phyloP scores from a whole-genome alignment of 2,888 invertebrate species.

The Platycheirus albimanus region DNA sequence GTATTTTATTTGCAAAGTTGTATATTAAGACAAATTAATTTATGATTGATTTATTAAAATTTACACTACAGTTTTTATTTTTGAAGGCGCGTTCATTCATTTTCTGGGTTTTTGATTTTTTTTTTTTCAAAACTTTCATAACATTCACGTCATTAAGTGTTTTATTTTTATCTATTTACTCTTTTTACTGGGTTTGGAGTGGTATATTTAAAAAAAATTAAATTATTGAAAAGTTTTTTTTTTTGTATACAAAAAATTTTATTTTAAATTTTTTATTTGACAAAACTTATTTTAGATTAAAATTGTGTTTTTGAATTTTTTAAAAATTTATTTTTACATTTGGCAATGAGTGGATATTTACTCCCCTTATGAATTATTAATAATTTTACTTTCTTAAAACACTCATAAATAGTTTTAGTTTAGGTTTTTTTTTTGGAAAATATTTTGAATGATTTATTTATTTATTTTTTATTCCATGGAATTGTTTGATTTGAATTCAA shows the following conservation, averaged over 20 bases:
- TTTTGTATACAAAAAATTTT: constrained; percentile 23
- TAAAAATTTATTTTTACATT: constrained; percentile 57
- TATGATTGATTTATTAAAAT: constrained; percentile 49
- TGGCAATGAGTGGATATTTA: constrained; percentile 64
- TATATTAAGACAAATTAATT: constrained; percentile 37
- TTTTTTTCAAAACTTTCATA: neutral
- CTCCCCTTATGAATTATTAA: constrained; percentile 9
- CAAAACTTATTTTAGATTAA: constrained; percentile 42
- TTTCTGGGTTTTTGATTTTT: constrained; percentile 27
- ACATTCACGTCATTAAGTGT: no score
- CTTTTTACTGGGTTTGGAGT: constrained; percentile 29
- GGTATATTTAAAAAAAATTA: constrained; percentile 20
- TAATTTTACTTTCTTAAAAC: constrained; percentile 36
- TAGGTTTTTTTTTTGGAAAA: no score
- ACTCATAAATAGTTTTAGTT: constrained; percentile 51
- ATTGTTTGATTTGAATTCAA: constrained; percentile 63
- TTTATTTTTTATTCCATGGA: constrained; percentile 71
- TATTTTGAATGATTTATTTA: no score
- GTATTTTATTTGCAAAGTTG: constrained; percentile 36
- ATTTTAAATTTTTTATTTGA: constrained; percentile 12
- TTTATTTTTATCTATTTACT: constrained; percentile 1
- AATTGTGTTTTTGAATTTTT: constrained; percentile 23
- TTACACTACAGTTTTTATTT: constrained; percentile 51
- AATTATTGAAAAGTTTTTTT: constrained; percentile 17
- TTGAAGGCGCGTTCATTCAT: constrained; percentile 64